Conservation (phyloP, 2,113 vertebrate genomes). For the Trochalopteron elliotii region DNA sequence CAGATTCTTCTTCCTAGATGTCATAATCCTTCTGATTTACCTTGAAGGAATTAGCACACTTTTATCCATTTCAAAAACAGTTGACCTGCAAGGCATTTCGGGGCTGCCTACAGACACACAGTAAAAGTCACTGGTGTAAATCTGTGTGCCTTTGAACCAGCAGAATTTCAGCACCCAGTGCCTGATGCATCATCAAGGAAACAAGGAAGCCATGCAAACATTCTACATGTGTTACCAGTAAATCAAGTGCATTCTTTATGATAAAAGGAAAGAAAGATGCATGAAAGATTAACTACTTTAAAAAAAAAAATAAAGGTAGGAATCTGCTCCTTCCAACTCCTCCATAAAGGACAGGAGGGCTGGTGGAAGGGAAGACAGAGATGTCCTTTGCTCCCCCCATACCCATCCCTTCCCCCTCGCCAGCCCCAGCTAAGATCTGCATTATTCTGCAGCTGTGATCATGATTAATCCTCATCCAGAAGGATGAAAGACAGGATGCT, state of each 20-base stretch:
- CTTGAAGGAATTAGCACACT: constrained; percentile 50
- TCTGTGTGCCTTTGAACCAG: neutral
- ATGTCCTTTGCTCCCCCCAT: neutral
- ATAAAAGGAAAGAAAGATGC: neutral
- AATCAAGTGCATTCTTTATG: neutral
- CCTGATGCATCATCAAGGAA: constrained; percentile 4
- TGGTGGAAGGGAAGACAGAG: neutral
- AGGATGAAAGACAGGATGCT: constrained; percentile 13
- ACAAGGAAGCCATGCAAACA: neutral
- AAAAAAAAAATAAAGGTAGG: neutral
- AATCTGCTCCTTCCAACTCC: neutral
- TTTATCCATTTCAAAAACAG: constrained; percentile 22
- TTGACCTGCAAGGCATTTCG: constrained; percentile 29
- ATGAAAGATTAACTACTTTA: neutral
- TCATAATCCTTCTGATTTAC: constrained; percentile 41
- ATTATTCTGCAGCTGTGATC: constrained; percentile 43
- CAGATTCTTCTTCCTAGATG: constrained; percentile 33
- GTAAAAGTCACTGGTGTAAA: constrained; percentile 25
- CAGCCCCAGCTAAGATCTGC: neutral
- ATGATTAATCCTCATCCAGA: constrained; percentile 32
- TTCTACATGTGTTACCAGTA: neutral
- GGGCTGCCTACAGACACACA: neutral
- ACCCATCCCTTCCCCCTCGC: neutral
- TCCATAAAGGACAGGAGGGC: neutral
- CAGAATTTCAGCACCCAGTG: neutral